Evolutionary conservation across 2,888 invertebrate genomes (phyloP), one percentile per base, ranked within the genome.

Genomic region (Drymonia ruficornis): DNA sequence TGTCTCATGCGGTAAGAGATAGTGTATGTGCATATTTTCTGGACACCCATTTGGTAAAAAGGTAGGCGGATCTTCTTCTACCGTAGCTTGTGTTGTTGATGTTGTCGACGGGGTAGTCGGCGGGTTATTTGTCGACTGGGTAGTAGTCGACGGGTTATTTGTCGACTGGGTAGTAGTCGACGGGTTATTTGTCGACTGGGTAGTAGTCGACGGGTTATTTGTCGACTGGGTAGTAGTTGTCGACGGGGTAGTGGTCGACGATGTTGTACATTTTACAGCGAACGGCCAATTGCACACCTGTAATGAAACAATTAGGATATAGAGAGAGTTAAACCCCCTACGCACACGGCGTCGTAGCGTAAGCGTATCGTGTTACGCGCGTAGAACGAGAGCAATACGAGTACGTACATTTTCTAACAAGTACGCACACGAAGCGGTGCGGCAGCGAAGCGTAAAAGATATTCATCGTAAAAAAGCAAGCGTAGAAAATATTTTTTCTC

Each of bases 11-110:
- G 85, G 81, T 9, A 86, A 50, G 15, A 84, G 57, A 31, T 63
- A 59, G 36, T 83, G 79, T 1, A 80, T 55, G 7, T 60, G 56
- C 38, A 75, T 77, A 38, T 86, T 70, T 0, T 71, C 63, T 0
- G 87, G 86, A 42, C 88, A 88, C 0, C 83, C 81, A 52, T 83
- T 81, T 0, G 79, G 76, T 5, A 78, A 57, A 15, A 70, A 52
- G 11, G 1, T 48, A 38, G 57, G 19, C n/a, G 44, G 12, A 0
- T 29, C 6, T 19, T 48, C 23, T 42, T 48, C 34, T 43, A 42
- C 42, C 8, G 23, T 36, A 9, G 45, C 40, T 29, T 47, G 13
- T 1, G 23, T 28, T n/a, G 45, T 12, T 9, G 19, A 19, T 7
- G 23, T 29, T 15, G 43, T 43, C 19, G 43, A 13, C 15, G 43